Percentiles rank a stretch among this genome's conserved stretches.
phyloP scores from a whole-genome alignment of 2,113 vertebrate genomes.

The Callorhinus ursinus region DNA sequence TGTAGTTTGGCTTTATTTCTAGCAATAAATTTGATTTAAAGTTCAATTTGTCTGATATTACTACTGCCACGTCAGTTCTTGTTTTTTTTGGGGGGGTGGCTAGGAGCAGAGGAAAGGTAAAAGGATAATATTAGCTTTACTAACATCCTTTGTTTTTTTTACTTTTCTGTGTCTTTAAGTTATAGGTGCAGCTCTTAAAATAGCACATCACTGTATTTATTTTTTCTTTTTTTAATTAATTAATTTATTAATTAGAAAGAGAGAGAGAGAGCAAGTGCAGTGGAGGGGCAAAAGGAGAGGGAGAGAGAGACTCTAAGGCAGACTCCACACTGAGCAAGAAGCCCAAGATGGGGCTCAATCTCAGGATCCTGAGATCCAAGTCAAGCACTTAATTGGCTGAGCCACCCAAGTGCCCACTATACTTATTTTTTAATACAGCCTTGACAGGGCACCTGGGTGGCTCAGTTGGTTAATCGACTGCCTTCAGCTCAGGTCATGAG shows the following conservation, averaged over 20 bases:
- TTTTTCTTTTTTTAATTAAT: not conserved
- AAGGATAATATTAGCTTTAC: not conserved
- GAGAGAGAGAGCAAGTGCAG: not conserved
- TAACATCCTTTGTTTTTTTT: not conserved
- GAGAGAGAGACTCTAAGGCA: not conserved
- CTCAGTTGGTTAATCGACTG: too few relatives aligned
- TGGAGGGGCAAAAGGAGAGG: not conserved
- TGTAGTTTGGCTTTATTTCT: not conserved
- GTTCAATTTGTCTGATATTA: not conserved
- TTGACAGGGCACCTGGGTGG: too few relatives aligned
- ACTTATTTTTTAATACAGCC: not conserved
- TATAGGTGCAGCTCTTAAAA: not conserved
- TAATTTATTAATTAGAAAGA: not conserved
- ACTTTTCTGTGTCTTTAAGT: not conserved
- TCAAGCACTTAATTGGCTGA: not conserved
- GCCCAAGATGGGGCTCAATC: not conserved
- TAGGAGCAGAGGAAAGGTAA: not conserved
- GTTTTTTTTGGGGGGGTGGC: not conserved
- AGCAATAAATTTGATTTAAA: not conserved
- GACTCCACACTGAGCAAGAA: not conserved
- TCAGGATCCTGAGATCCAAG: not conserved
- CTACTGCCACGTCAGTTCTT: not conserved
- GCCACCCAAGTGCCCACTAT: not conserved
- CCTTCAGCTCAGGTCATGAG: too few relatives aligned
- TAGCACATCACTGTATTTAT: not conserved